A percentile compares a stretch with the other conserved stretches of the same genome.
These are phyloP conservation scores for Nycticorax nycticorax DNA, from an alignment of 2,113 vertebrate species.

Conservation along the genomic window DNA sequence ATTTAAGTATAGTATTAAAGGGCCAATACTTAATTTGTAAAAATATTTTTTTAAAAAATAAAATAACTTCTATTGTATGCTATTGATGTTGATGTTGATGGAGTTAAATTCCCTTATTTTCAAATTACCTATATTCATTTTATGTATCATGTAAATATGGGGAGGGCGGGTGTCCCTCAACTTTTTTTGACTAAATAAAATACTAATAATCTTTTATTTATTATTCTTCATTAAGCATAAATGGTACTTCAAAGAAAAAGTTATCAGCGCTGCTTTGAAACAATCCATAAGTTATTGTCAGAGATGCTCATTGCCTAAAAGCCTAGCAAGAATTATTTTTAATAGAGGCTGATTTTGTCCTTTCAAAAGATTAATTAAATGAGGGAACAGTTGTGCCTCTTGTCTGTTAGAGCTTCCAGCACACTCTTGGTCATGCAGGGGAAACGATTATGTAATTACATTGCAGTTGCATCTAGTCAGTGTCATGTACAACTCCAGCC, in stretches of 20 bases:
- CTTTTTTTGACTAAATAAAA: not conserved
- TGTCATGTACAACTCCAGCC: not conserved
- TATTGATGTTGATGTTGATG: fast-evolving
- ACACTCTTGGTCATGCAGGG: not conserved
- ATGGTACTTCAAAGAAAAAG: not conserved
- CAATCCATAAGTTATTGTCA: fast-evolving
- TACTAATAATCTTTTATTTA: not conserved
- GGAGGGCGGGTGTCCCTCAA: fast-evolving
- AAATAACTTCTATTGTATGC: fast-evolving
- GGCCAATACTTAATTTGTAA: not conserved
- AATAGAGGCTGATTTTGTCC: not conserved
- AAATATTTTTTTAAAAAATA: not conserved
- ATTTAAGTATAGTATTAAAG: fast-evolving
- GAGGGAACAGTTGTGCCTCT: not conserved
- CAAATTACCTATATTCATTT: not conserved
- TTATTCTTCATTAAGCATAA: not conserved
- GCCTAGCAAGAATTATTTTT: not conserved
- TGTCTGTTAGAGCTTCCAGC: not conserved
- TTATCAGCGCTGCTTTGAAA: not conserved
- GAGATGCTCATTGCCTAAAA: not conserved
- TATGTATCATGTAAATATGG: not conserved
- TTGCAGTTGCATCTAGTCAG: not conserved
- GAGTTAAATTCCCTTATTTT: not conserved
- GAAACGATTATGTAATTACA: not conserved
- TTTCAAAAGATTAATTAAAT: not conserved